Evolutionary conservation across 2,797 vertebrate species (phyloP).

Genomic region (Phalanger gymnotis): DNA sequence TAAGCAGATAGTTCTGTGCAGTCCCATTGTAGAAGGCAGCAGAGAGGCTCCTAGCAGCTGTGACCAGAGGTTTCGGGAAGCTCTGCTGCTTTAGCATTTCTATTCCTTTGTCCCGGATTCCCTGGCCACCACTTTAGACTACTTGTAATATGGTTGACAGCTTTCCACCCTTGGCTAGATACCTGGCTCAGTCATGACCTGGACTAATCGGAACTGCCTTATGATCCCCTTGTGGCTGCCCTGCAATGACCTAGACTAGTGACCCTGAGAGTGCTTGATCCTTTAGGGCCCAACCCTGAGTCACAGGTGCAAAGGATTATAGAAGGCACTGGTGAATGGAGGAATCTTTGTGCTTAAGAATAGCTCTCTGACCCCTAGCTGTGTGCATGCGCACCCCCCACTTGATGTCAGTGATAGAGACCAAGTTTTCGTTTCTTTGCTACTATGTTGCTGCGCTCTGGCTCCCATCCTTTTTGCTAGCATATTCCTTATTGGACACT

Average conservation of each 20-base stretch:
- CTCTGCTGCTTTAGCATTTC: not conserved
- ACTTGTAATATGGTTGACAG: not conserved
- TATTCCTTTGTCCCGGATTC: not conserved
- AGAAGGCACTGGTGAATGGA: not conserved
- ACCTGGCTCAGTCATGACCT: not conserved
- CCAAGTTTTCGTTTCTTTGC: not conserved
- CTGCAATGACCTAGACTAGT: not conserved
- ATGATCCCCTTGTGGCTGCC: not conserved
- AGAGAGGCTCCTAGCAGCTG: not conserved
- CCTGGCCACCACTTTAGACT: not conserved
- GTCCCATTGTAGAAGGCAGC: not conserved
- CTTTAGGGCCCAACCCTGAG: not conserved
- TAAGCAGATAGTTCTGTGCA: not conserved
- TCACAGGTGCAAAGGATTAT: not conserved
- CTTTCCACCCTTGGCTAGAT: conserved; percentile 1
- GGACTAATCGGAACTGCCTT: not conserved
- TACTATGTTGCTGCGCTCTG: not conserved
- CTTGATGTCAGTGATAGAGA: not conserved
- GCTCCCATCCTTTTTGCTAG: not conserved
- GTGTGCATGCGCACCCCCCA: not conserved
- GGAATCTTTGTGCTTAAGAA: not conserved
- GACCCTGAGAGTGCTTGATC: not conserved
- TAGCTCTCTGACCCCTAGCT: not conserved
- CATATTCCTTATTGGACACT: not conserved
- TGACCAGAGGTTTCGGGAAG: not conserved